Conservation (phyloP, 2,888 invertebrate species). For the Empis stercorea region DNA sequence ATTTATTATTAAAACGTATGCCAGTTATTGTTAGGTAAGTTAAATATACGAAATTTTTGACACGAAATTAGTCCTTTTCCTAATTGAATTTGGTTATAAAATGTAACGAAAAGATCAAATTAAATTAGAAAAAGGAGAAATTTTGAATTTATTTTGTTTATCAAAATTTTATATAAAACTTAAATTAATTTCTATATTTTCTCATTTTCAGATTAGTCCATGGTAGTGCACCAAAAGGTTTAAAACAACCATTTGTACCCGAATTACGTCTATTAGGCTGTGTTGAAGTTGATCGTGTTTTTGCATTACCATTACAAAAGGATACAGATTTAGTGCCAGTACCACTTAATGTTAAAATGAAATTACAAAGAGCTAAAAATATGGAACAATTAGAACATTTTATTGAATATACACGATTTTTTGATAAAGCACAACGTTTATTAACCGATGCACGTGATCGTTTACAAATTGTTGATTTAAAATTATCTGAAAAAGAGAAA, state of each 20-base stretch:
- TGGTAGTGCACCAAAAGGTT: conserved; percentile 72
- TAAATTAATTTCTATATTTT: too few species aligned
- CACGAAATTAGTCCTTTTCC: too few species aligned
- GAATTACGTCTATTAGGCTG: conserved; percentile 71
- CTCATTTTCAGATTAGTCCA: conserved; percentile 51
- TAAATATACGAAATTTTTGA: too few species aligned
- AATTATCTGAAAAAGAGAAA: conserved; percentile 52
- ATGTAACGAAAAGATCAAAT: too few species aligned
- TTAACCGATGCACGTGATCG: conserved; percentile 61
- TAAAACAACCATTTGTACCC: conserved; percentile 73
- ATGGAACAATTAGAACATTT: conserved; percentile 64
- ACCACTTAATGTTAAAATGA: conserved; percentile 74
- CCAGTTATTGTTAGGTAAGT: conserved; percentile 72
- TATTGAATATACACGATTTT: conserved; percentile 63
- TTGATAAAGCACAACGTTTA: conserved; percentile 63
- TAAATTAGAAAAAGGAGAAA: too few species aligned
- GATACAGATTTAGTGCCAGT: conserved; percentile 69
- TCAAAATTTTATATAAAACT: too few species aligned
- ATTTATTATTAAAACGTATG: conserved; percentile 75
- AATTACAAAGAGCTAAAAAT: conserved; percentile 69
- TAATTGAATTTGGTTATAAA: too few species aligned
- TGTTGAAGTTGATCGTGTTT: conserved; percentile 71
- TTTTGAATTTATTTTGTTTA: too few species aligned
- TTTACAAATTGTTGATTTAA: conserved; percentile 68
- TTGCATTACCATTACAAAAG: conserved; percentile 71